phyloP scores from a whole-genome alignment of 2,113 vertebrate genomes.

The Sarotherodon lohbergeri region DNA sequence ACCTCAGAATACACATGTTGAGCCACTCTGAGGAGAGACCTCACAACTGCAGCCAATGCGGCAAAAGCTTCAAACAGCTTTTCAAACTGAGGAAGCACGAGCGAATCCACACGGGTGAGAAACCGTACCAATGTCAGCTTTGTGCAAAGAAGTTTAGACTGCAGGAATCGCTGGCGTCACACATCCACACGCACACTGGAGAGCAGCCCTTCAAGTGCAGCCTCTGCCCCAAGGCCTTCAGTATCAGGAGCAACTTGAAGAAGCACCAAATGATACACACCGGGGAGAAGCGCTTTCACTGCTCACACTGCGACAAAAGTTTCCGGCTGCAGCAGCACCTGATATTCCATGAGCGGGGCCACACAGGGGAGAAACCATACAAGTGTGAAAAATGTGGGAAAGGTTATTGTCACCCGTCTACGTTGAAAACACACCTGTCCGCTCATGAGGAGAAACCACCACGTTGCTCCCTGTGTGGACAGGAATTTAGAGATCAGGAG shows the following conservation, averaged over 20 bases:
- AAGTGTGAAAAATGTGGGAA: background rate
- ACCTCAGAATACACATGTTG: conserved; percentile 1
- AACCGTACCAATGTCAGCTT: background rate
- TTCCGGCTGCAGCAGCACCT: background rate
- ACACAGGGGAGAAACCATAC: conserved; percentile 5
- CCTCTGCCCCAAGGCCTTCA: conserved; percentile 1
- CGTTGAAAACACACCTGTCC: background rate
- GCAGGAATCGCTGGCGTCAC: background rate
- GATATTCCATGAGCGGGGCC: background rate
- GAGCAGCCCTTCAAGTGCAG: conserved; percentile 12
- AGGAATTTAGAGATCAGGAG: fast-evolving
- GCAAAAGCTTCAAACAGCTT: background rate
- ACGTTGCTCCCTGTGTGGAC: background rate
- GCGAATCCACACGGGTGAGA: conserved; percentile 1
- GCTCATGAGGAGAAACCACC: background rate
- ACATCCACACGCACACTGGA: background rate
- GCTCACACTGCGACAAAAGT: background rate
- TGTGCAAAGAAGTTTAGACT: background rate
- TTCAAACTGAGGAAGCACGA: background rate
- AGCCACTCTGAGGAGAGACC: conserved; percentile 20
- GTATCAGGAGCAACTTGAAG: background rate
- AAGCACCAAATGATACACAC: conserved; percentile 20
- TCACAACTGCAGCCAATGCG: background rate
- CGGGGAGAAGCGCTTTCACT: background rate
- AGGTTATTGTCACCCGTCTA: fast-evolving